These are phyloP conservation scores for Palythoa caribaeorum DNA, from an alignment of 92 coral and sea anemone genomes.

Conservation along the genomic window DNA sequence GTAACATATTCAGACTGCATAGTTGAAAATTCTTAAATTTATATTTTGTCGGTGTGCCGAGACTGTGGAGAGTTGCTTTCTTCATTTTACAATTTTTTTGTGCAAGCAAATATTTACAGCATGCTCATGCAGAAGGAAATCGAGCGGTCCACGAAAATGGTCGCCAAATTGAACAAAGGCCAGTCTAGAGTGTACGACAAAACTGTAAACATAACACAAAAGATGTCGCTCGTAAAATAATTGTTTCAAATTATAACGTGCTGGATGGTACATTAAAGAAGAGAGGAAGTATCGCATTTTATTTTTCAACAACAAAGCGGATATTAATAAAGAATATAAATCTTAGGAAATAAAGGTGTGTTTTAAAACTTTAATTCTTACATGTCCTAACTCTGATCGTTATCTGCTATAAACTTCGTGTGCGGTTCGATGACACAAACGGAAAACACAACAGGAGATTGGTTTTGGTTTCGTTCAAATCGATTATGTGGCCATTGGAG, in stretches of 20 bases:
- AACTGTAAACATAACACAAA: neutral
- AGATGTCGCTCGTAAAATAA: neutral
- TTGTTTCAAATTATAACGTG: neutral
- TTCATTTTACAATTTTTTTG: neutral
- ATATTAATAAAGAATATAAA: neutral
- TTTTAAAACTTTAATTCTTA: neutral
- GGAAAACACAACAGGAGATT: neutral
- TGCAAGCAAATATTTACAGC: neutral
- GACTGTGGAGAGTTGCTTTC: neutral
- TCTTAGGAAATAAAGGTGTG: neutral
- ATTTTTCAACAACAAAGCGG: neutral
- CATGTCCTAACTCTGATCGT: neutral
- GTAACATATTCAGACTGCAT: conserved; percentile 12
- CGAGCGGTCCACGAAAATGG: neutral
- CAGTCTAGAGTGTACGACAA: neutral
- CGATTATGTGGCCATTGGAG: neutral
- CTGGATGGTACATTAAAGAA: neutral
- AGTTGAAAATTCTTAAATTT: neutral
- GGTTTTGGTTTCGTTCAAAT: neutral
- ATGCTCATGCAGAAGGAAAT: neutral
- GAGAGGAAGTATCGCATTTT: neutral
- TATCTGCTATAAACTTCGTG: neutral
- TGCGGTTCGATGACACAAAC: neutral
- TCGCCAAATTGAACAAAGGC: neutral
- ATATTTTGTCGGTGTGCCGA: neutral